phyloP scores from a whole-genome alignment of 2,113 vertebrate genomes.

The Panurus biarmicus region DNA sequence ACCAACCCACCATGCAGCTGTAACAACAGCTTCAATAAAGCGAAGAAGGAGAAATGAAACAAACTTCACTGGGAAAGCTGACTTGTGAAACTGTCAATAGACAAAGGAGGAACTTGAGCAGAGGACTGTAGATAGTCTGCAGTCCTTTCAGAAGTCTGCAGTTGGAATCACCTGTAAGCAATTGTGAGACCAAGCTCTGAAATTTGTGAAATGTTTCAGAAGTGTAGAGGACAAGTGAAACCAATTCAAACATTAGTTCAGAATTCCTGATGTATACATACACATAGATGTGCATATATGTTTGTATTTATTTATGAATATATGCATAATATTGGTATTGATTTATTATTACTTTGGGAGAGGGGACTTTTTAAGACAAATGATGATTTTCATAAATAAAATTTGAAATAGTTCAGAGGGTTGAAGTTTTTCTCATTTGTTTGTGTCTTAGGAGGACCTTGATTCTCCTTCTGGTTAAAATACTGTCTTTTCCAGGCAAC shows the following conservation, averaged over 20 bases:
- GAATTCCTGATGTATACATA: not conserved
- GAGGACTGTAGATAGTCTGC: not conserved
- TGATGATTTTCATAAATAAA: not conserved
- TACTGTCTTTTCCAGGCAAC: not conserved
- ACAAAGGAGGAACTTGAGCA: not conserved
- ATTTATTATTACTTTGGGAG: not conserved
- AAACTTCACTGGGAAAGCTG: not conserved
- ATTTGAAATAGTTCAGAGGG: not conserved
- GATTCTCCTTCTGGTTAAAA: not conserved
- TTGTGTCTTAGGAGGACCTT: not conserved
- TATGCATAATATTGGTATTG: not conserved
- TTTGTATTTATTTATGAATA: not conserved
- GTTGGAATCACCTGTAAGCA: not conserved
- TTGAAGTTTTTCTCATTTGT: not conserved
- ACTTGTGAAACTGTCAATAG: not conserved
- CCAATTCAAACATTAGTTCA: not conserved
- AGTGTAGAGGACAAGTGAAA: not conserved
- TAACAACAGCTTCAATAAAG: not conserved
- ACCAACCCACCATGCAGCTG: not conserved
- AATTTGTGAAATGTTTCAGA: not conserved
- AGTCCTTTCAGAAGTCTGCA: not conserved
- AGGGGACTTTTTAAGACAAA: not conserved
- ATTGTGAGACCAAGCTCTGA: not conserved
- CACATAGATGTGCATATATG: not conserved
- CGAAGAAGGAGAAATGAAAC: not conserved